Evolutionary conservation across 2,113 vertebrate genomes (phyloP).

Genomic region (Chroicocephalus ridibundus): DNA sequence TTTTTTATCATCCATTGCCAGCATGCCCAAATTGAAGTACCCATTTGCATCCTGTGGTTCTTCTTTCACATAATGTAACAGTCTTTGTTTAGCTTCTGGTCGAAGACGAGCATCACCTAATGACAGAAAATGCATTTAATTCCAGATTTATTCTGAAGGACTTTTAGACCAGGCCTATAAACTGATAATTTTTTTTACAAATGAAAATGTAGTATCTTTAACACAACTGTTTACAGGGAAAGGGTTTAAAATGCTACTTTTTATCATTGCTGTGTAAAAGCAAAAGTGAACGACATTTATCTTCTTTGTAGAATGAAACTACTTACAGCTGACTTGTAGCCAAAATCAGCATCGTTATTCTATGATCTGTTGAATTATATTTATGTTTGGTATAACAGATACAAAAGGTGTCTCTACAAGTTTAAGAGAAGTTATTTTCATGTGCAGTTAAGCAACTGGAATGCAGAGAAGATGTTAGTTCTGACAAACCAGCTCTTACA

Average conservation of each 20-base stretch:
- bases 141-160: neutral
- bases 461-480: neutral
- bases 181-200: neutral
- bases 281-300: neutral
- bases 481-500: neutral
- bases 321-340: neutral
- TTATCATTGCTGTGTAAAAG: neutral
- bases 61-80: constrained; percentile 89
- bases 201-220: neutral
- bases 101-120: constrained; percentile 89
- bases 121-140: neutral
- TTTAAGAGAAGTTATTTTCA: neutral
- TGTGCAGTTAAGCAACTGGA: neutral
- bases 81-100: constrained; percentile 92
- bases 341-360: neutral
- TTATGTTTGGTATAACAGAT: neutral
- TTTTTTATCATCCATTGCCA: constrained; percentile 95
- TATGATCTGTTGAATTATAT: neutral
- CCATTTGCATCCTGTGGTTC: constrained; percentile 94
- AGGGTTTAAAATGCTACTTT: neutral
- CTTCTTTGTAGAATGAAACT: neutral
- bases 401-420: neutral
- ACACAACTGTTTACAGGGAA: neutral
- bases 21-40: constrained; percentile 98
- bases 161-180: neutral